Base-by-base conservation (phyloP, 2,113 vertebrate genomes). In the Pleuronectes platessa region DNA sequence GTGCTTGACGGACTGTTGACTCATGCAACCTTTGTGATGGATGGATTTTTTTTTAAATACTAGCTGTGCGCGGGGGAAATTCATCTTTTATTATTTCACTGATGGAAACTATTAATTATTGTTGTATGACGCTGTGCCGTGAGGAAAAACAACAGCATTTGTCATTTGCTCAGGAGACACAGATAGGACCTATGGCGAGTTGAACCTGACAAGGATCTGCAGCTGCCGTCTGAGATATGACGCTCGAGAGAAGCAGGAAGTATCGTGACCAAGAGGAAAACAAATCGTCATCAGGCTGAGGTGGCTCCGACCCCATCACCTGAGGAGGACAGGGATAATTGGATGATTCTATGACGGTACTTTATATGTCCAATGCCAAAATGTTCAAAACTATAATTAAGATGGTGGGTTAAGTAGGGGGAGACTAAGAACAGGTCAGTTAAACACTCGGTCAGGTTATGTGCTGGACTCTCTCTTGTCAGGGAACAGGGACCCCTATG, bases 1-100 rank as follows among this genome's bases (percentile, higher is more conserved):
- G 49, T 51, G 74, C 68, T 59, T 73, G 58, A 76, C 51, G 51
- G 67, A 72, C 51, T 71, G 17, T 67, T 80, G 79, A 79, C 76
- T 76, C 42, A 63, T 23, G 13, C 15, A 61, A 59, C 59, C 61
- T 58, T 45, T 53, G 58, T 68, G 76, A 85, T 54, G 62, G 61
- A 82, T 77, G 31, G 31, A 31, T 31, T 31, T 31, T 7, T 27
- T 31, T 31, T 31, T 31, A 31, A 31, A 31, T 31, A 60, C 76
- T 56, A 42, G 63, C 62, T 53, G 45, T 61, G n/a, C 3, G 61
- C 58, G 12, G 9, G 21, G 54, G 54, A 20, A 63, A 65, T 51
- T 58, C 3, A 61, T 70, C 11, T 62, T 58, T 53, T 24, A 58
- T 61, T 40, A 68, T 45, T 64, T 37, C 45, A 68, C 26, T 26